Evolutionary conservation across 1,140 invertebrate genomes (phyloP), one percentile per base, ranked within the genome.

Genomic region (Cotesia typhae): DNA sequence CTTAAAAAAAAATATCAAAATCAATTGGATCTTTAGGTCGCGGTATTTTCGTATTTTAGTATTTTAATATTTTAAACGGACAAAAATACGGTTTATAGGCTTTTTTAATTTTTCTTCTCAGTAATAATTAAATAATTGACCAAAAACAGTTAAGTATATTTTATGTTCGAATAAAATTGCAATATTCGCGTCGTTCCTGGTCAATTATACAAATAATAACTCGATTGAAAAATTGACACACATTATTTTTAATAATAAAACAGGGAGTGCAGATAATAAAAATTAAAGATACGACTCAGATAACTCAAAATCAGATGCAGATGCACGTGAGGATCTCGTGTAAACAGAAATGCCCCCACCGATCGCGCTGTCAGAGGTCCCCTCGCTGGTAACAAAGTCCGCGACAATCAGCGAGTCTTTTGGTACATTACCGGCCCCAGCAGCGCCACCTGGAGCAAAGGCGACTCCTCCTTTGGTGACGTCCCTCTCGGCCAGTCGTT

Each of bases 221-320:
- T 47, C 5, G 10, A 47, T 47, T 6, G 9, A 14, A 55, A 55
- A 55, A 17, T 55, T n/a, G 17, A 55, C 17, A 14, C 4, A 55
- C 17, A n/a, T 14, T 55, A n/a, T 55, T 14, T 4, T 14, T 17
- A 14, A 14, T 6, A 55, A 55, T n/a, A 1, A 14, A n/a, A 5
- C 10, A n/a, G 17, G 5, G 7, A 55, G 12, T 55, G 12, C n/a
- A 55, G 17, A n/a, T n/a, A 55, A 4, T 12, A n/a, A n/a, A 67
- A 65, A 74, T 90, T 92, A 95, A 73, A 95, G 88, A 83, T 95
- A 96, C 78, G 94, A 95, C 83, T 95, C 94, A 67, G 94, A 95
- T 82, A 95, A 94, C 83, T 95, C 94, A 81, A 93, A 90, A 85
- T 95, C 94, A 57, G 94, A 94, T 79, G 92, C 91, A 82, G 92